phyloP scores from a whole-genome alignment of 2,797 vertebrate genomes.

The Etheostoma nigrum region DNA sequence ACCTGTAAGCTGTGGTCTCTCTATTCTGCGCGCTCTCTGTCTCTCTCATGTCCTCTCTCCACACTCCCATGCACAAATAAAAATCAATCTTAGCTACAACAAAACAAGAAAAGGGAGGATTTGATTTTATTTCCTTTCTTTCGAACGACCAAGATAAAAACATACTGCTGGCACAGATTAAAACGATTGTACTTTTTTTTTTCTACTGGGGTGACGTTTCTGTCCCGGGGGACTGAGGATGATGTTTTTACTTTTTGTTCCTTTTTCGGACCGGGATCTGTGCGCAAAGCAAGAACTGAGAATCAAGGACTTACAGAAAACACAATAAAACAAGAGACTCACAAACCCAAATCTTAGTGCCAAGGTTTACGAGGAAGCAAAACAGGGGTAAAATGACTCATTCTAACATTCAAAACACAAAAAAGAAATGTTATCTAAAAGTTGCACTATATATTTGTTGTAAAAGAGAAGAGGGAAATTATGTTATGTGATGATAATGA shows the following conservation, averaged over 20 bases:
- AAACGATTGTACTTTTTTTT: conserved; percentile 43
- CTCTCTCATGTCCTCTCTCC: conserved; percentile 65
- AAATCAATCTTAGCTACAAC: conserved; percentile 84
- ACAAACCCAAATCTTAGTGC: conserved; percentile 92
- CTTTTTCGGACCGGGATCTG: conserved; percentile 84
- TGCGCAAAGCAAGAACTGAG: conserved; percentile 83
- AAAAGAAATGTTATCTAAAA: conserved; percentile 84
- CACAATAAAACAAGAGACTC: conserved; percentile 74
- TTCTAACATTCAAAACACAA: conserved; percentile 86
- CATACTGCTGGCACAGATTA: conserved; percentile 79
- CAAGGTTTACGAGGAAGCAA: conserved; percentile 90
- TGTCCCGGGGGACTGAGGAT: conserved; percentile 59
- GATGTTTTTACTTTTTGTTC: conserved; percentile 34
- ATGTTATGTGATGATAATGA: conserved; percentile 82
- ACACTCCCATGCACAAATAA: conserved; percentile 86
- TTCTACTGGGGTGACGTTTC: conserved; percentile 32
- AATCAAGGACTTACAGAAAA: conserved; percentile 74
- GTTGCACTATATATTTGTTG: conserved; percentile 93
- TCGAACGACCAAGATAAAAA: conserved; percentile 59
- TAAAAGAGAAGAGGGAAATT: conserved; percentile 87
- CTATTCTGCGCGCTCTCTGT: conserved; percentile 33
- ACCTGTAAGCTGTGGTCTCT: conserved; percentile 68
- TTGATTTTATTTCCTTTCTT: conserved; percentile 81
- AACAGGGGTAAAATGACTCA: conserved; percentile 81
- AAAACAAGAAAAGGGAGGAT: conserved; percentile 77